Conservation (phyloP, 2,888 invertebrate species). For the Torymus aiolomorphi region DNA sequence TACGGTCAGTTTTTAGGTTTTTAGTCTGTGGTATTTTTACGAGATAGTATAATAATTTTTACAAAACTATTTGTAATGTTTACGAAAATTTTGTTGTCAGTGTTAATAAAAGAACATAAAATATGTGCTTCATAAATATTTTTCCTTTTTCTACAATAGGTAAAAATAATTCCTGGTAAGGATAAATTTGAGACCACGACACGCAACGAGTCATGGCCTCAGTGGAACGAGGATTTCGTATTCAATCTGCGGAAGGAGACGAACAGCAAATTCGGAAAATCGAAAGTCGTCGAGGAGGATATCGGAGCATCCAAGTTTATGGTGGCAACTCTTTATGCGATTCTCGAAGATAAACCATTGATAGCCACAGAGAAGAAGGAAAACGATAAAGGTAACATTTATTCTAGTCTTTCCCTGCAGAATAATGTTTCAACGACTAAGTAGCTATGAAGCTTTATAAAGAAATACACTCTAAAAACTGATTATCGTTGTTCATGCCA, state of each 20-base stretch:
- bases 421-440: no score
- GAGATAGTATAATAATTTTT: no score
- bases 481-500: no score
- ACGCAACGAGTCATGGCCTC: constrained; percentile 87
- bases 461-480: no score
- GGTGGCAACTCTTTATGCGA: constrained; percentile 83
- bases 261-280: constrained; percentile 75
- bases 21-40: no score
- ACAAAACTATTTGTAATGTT: no score
- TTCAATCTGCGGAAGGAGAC: constrained; percentile 81
- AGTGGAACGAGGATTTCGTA: constrained; percentile 87
- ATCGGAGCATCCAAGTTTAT: constrained; percentile 82
- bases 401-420: no score
- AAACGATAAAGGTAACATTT: constrained; percentile 65
- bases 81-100: no score
- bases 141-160: constrained; percentile 76
- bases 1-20: no score
- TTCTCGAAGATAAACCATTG: constrained; percentile 79
- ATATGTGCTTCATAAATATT: background rate
- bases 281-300: constrained; percentile 78
- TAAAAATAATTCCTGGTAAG: constrained; percentile 86
- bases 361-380: constrained; percentile 73
- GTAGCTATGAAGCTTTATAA: no score
- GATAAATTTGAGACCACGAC: constrained; percentile 85
- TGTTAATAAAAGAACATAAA: no score